Evolutionary conservation across 2,113 vertebrate genomes (phyloP).

Genomic region (Alaudala cheleensis): DNA sequence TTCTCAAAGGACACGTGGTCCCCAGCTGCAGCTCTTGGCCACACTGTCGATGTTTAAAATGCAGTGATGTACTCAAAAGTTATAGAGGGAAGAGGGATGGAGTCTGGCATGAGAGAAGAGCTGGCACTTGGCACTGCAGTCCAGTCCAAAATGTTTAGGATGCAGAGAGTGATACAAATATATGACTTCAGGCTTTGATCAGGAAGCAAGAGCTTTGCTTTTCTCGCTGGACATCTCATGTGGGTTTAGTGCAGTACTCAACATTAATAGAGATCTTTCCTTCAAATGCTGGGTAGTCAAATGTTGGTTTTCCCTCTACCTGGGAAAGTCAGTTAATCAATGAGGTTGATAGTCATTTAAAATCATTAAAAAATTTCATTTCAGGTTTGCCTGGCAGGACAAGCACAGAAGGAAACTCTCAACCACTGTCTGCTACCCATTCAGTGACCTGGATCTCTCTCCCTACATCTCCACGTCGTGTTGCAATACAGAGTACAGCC

Average conservation of each 20-base stretch:
- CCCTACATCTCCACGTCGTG: conserved; percentile 70
- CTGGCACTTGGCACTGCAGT: background rate
- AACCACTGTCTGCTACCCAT: conserved; percentile 77
- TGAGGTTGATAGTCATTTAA: background rate
- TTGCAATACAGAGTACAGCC: conserved; percentile 66
- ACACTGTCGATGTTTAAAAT: background rate
- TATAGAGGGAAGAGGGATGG: background rate
- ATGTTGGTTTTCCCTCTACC: background rate
- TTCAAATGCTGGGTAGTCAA: background rate
- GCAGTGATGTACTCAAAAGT: background rate
- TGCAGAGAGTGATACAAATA: background rate
- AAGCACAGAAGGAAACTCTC: conserved; percentile 79
- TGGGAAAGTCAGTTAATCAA: background rate
- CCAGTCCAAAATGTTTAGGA: background rate
- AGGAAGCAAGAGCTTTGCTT: background rate
- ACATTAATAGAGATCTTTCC: background rate
- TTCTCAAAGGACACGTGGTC: background rate
- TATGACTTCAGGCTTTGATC: background rate
- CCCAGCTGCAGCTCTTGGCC: background rate
- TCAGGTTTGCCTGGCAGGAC: conserved; percentile 74
- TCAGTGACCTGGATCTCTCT: conserved; percentile 75
- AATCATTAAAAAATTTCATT: background rate
- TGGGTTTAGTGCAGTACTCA: background rate
- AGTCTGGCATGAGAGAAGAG: background rate
- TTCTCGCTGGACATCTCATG: background rate